Evolutionary conservation across 2,797 vertebrate genomes (phyloP), one percentile per base, ranked within the genome.

Genomic region (Lophotriccus pileatus): DNA sequence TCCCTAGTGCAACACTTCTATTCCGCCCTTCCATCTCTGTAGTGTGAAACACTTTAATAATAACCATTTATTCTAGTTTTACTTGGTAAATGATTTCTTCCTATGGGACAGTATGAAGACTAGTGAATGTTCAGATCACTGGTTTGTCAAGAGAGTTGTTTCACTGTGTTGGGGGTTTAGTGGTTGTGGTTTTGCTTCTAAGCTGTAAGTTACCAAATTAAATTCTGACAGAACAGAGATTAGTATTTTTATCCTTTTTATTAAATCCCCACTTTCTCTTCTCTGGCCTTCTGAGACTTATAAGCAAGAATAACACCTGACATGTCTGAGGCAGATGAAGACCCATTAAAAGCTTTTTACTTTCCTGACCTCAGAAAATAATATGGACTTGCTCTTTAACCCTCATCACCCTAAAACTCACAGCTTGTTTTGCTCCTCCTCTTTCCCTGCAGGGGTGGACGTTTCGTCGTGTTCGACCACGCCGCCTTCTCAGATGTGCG

Each of bases 381-480:
- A 72, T 6, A 10, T 18, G 25, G 16, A 56, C 20, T 84, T 7
- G 4, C 14, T 87, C 59, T 58, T 32, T 79, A 89, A 72, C 32
- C 28, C 21, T 81, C 39, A 75, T 41, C 59, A 62, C 34, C 47
- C 79, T 84, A 53, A 91, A 83, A 60, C 39, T 94, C 55, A 75
- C 32, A 34, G 7, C 41, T 68, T 56, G 30, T 64, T 90, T 59
- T 84, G 30, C 76, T 91, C 30, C 32, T 80, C 6, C 49, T 83
- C 12, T 75, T 23, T 85, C 55, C 70, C 84, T 98, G 96, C 97
- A 99, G 99, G 39, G 98, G 98, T 9, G 97, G 97, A 47, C 97
- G 98, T 37, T 99, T 99, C 60, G 98, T 98, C 7, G 99, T 99
- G 20, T 99, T 99, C 3, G 99, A 99, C 88, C 98, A 99, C 4